These are phyloP conservation scores for Nemapogon koenigi DNA, from an alignment of 2,888 invertebrate genomes.

Conservation along the genomic window DNA sequence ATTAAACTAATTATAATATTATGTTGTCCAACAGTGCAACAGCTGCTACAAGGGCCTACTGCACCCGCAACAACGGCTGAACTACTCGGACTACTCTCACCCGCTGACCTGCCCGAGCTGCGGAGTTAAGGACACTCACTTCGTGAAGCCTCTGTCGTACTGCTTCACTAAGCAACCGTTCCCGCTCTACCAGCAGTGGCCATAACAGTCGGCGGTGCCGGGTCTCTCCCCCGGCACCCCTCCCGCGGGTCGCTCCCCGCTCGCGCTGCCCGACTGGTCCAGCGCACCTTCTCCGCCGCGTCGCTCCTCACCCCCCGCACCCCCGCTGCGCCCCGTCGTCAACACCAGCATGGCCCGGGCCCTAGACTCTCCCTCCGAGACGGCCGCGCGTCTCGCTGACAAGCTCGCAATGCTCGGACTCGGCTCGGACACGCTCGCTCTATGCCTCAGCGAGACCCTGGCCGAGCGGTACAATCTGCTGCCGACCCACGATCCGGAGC, in stretches of 20 bases:
- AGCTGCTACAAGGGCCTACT: constrained; percentile 88
- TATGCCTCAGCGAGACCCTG: constrained; percentile 53
- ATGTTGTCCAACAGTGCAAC: constrained; percentile 77
- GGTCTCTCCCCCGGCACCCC: constrained; percentile 63
- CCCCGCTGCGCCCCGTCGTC: constrained; percentile 52
- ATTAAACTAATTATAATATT: background rate
- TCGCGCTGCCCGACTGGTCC: constrained; percentile 42
- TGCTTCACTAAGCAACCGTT: constrained; percentile 81
- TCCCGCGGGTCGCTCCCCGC: constrained; percentile 29
- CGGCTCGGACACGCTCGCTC: constrained; percentile 48
- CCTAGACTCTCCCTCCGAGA: constrained; percentile 22
- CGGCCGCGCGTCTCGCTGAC: constrained; percentile 47
- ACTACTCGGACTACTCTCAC: constrained; percentile 95
- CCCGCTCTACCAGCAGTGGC: constrained; percentile 78
- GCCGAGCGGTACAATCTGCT: constrained; percentile 36
- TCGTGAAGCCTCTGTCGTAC: constrained; percentile 87
- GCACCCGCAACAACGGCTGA: constrained; percentile 84
- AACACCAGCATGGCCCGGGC: constrained; percentile 57
- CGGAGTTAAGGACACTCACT: constrained; percentile 89
- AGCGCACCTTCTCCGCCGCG: constrained; percentile 45
- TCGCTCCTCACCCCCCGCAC: constrained; percentile 47
- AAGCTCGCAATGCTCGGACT: constrained; percentile 49
- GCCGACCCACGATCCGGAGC: constrained; percentile 2
- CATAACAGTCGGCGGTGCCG: constrained; percentile 85
- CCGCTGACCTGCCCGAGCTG: constrained; percentile 92